Evolutionary conservation across 1,140 invertebrate genomes (phyloP).

Genomic region (Sitodiplosis mosellana): DNA sequence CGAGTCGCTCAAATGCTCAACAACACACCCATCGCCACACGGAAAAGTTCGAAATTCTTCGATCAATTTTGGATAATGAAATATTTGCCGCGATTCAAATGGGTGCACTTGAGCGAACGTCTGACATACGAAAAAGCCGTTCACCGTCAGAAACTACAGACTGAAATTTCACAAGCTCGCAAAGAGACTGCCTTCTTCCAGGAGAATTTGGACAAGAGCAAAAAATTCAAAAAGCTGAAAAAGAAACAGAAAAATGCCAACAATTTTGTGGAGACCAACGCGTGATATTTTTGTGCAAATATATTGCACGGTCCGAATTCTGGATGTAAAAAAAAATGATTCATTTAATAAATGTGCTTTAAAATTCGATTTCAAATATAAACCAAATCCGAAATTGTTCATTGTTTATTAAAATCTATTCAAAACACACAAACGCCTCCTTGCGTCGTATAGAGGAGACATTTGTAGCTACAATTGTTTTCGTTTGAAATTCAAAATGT

Average conservation of each 20-base stretch:
- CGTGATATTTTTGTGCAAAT: too few relatives aligned
- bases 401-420: too few relatives aligned
- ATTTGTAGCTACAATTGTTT: too few relatives aligned
- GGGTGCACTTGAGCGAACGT: slow-evolving; percentile 84
- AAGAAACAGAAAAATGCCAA: slow-evolving; percentile 9
- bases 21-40: slow-evolving; percentile 69
- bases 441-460: too few relatives aligned
- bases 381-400: too few relatives aligned
- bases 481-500: too few relatives aligned
- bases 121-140: slow-evolving; percentile 82
- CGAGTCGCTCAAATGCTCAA: slow-evolving; percentile 63
- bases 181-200: slow-evolving; percentile 73
- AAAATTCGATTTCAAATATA: too few relatives aligned
- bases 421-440: too few relatives aligned
- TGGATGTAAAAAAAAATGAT: too few relatives aligned
- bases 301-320: too few relatives aligned
- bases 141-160: slow-evolving; percentile 62
- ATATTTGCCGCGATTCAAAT: slow-evolving; percentile 88
- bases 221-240: slow-evolving; percentile 38
- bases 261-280: background rate
- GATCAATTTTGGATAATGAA: slow-evolving; percentile 91
- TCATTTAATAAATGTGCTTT: too few relatives aligned
- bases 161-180: slow-evolving; percentile 82
- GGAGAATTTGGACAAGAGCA: slow-evolving; percentile 61
- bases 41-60: slow-evolving; percentile 71